A percentile compares a stretch with the other conserved stretches of the same genome.
Evolutionary conservation across 2,797 vertebrate genomes (phyloP).

Genomic region (Pangasius macronema): DNA sequence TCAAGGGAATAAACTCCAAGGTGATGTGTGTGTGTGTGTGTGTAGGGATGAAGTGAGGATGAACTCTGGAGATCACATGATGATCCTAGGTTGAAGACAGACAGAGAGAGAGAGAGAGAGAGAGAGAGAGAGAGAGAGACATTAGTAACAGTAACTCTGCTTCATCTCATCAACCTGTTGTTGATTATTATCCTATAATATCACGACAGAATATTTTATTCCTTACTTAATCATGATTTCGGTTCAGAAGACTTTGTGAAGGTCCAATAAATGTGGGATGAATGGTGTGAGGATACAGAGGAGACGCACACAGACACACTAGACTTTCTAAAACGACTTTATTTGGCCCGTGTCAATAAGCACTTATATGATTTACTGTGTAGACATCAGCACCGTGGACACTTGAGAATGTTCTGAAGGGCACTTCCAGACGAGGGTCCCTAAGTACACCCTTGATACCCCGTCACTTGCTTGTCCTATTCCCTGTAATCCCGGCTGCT

Average conservation of each 20-base stretch:
- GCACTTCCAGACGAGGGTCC: neutral
- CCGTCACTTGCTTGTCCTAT: neutral
- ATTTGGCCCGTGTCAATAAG: neutral
- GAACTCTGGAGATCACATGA: constrained; percentile 44
- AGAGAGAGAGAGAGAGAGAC: constrained; percentile 11
- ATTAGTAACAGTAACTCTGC: neutral
- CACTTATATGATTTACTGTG: neutral
- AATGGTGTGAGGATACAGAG: neutral
- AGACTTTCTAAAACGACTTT: neutral
- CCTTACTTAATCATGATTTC: neutral
- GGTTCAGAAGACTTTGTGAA: neutral
- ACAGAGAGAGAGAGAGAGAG: neutral
- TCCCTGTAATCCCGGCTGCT: neutral
- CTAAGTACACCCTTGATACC: neutral
- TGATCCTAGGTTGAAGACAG: constrained; percentile 36
- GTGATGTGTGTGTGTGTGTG: neutral
- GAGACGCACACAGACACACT: neutral
- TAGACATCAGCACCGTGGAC: neutral
- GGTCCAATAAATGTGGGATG: neutral
- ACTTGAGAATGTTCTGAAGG: neutral
- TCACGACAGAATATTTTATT: neutral
- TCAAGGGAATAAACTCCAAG: constrained; percentile 9
- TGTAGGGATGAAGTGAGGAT: neutral
- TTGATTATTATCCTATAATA: no score
- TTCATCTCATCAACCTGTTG: neutral